phyloP scores from a whole-genome alignment of 1,140 invertebrate species.

The Caerostris extrusa region DNA sequence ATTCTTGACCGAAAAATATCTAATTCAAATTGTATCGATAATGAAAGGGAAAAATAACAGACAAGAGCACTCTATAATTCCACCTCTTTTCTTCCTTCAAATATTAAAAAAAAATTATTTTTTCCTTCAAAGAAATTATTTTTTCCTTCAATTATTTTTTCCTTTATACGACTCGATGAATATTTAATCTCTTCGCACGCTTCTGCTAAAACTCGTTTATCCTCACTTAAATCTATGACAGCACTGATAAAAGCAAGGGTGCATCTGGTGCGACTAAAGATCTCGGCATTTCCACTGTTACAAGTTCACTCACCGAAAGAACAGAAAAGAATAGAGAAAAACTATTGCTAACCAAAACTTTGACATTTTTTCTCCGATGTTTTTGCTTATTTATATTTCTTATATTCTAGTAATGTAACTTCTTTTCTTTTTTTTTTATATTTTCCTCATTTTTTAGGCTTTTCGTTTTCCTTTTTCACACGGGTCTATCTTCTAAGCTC shows the following conservation, averaged over 20 bases:
- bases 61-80: neutral
- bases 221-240: conserved; percentile 34
- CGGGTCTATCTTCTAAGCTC: neutral
- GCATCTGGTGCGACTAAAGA: conserved; percentile 38
- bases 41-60: neutral
- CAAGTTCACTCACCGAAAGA: neutral
- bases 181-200: conserved; percentile 44
- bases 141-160: no score
- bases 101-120: no score
- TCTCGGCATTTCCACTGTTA: conserved; percentile 6
- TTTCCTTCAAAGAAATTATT: neutral
- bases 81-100: no score
- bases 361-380: neutral
- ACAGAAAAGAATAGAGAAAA: neutral
- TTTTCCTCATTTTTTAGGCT: neutral
- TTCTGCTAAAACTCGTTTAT: conserved; percentile 25
- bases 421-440: neutral
- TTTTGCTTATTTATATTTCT: neutral
- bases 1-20: neutral
- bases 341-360: neutral
- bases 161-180: conserved; percentile 8
- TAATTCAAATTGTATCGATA: neutral
- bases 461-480: neutral
- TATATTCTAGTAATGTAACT: neutral
- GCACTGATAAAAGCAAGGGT: conserved; percentile 27